These are phyloP conservation scores for Monoplex corrugatus DNA, from an alignment of 2,888 invertebrate genomes.

Conservation along the genomic window DNA sequence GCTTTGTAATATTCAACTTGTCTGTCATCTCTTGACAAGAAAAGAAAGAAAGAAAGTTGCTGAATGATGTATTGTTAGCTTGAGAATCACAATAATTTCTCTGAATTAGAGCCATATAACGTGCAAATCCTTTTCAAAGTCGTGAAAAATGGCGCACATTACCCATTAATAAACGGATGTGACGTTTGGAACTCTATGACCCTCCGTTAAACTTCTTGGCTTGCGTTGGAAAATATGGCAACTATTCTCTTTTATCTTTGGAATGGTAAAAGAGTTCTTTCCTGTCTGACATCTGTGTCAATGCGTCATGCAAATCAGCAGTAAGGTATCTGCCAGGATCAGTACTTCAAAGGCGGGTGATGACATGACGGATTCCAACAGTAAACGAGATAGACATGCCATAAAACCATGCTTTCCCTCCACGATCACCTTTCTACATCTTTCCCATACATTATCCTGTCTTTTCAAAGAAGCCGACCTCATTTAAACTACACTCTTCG, in stretches of 20 bases:
- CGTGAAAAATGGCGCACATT: not conserved
- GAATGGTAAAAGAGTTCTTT: not conserved
- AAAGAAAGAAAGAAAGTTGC: not conserved
- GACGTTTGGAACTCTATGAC: conserved; percentile 11
- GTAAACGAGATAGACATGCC: no score
- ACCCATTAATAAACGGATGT: not conserved
- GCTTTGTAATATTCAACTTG: no score
- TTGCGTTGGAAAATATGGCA: not conserved
- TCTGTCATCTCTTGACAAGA: no score
- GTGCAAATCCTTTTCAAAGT: not conserved
- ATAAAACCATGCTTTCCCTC: no score
- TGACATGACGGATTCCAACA: no score
- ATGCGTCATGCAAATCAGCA: not conserved
- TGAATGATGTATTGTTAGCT: not conserved
- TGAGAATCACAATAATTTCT: not conserved
- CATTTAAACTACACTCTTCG: no score
- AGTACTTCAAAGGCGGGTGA: not conserved
- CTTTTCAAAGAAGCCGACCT: no score
- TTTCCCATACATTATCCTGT: no score
- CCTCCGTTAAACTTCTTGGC: not conserved
- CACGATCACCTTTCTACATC: no score
- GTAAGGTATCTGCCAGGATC: not conserved
- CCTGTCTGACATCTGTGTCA: not conserved
- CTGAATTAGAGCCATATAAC: not conserved
- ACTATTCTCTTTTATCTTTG: not conserved